Percentiles rank a stretch among this genome's conserved stretches.
Evolutionary conservation across 2,113 vertebrate genomes (phyloP).

Genomic region (Chaetura pelagica): DNA sequence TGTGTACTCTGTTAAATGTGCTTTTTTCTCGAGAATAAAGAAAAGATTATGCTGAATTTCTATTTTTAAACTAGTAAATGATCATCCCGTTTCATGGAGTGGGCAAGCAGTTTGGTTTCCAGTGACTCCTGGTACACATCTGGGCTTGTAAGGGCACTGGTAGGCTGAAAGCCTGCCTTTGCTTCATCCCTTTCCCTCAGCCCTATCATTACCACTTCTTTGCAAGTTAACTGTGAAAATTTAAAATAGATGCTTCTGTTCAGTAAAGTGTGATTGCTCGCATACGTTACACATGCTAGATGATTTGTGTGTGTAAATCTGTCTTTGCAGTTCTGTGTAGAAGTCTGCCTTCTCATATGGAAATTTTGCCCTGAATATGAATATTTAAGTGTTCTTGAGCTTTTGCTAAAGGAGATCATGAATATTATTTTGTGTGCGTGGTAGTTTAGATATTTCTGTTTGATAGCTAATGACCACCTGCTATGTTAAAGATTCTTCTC

Average conservation of each 20-base stretch:
- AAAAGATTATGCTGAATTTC: rapidly evolving
- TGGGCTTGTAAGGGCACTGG: neutral
- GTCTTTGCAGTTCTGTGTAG: neutral
- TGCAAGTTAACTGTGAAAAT: neutral
- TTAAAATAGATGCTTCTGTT: neutral
- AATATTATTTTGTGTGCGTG: neutral
- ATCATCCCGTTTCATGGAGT: rapidly evolving
- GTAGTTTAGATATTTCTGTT: neutral
- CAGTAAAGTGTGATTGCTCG: neutral
- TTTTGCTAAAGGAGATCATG: neutral
- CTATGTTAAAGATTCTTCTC: neutral
- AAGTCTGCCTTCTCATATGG: neutral
- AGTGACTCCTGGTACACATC: neutral
- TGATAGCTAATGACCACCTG: neutral
- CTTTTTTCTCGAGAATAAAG: neutral
- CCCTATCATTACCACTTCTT: neutral
- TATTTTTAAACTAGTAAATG: rapidly evolving
- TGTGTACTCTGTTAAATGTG: neutral
- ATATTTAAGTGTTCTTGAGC: neutral
- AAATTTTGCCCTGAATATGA: neutral
- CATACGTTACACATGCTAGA: neutral
- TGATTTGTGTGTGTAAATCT: neutral
- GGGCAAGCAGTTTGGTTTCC: neutral
- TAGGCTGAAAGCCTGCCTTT: neutral
- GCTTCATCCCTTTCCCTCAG: neutral